Evolutionary conservation across 2,888 invertebrate genomes (phyloP).

Genomic region (Drosophila nigritarsus): DNA sequence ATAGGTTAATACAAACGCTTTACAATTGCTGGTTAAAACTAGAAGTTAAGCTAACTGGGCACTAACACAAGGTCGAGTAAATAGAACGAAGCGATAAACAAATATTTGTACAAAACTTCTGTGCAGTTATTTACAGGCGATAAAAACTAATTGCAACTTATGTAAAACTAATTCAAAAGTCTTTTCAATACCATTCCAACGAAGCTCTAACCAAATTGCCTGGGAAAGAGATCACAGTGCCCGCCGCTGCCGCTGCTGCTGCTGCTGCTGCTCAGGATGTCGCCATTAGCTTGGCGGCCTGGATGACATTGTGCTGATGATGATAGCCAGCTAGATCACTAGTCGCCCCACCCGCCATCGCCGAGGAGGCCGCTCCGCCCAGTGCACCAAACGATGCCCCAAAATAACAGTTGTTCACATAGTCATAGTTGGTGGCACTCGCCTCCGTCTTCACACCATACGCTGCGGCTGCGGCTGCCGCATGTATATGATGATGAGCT

Average conservation of each 20-base stretch:
- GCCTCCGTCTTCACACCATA: slow-evolving; percentile 84
- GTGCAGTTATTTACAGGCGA: slow-evolving; percentile 58
- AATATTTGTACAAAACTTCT: slow-evolving; percentile 61
- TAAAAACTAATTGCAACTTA: slow-evolving; percentile 49
- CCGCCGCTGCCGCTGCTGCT: slow-evolving; percentile 13
- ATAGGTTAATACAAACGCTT: slow-evolving; percentile 41
- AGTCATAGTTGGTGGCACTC: slow-evolving; percentile 84
- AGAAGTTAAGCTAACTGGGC: slow-evolving; percentile 17
- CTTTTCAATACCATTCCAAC: slow-evolving; percentile 73
- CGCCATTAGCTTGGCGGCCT: slow-evolving; percentile 93
- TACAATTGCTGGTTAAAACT: slow-evolving; percentile 34
- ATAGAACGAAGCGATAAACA: slow-evolving; percentile 36
- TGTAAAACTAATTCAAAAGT: slow-evolving; percentile 62
- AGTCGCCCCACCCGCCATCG: slow-evolving; percentile 76
- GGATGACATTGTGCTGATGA: slow-evolving; percentile 94
- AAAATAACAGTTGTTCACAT: slow-evolving; percentile 85
- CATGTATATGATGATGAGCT: slow-evolving; percentile 77
- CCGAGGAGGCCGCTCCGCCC: slow-evolving; percentile 78
- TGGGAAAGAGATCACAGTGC: slow-evolving; percentile 63
- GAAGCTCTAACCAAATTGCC: slow-evolving; percentile 44
- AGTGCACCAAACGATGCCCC: slow-evolving; percentile 84
- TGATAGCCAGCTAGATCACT: slow-evolving; percentile 91
- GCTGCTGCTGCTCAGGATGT: slow-evolving; percentile 87
- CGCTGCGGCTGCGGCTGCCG: slow-evolving; percentile 73
- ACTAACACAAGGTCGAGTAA: slow-evolving; percentile 17